Base-by-base conservation (phyloP, 2,888 invertebrate genomes). In the Caenorhabditis becei region DNA sequence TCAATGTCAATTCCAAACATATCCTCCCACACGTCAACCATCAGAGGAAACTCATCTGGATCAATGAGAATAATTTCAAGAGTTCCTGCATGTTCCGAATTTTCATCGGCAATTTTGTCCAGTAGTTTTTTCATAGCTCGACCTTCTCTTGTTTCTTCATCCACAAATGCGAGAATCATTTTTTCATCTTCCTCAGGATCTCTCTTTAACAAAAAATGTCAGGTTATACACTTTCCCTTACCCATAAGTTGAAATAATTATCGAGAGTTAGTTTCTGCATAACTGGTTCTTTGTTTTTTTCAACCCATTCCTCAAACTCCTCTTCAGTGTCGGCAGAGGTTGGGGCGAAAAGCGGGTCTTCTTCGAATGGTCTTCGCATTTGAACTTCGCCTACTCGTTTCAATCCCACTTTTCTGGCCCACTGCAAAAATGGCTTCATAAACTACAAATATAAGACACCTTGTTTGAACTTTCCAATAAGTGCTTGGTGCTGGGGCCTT, bases 1-100 rank as follows among this genome's bases (percentile, higher is more conserved):
- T 91, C 91, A 77, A 91, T 91, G 69, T 91, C 91, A 77, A 91
- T 91, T 62, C 90, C 91, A 83, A 91, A 91, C 91, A 91, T 91
- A 77, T 89, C 90, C 80, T 91, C 91, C 91, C 91, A 91, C 35
- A 90, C 91, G 67, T 91, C 91, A 63, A 91, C 90, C 91, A 91
- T 91, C 62, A 91, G 83, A 58, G 91, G 91, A 84, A 91, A 91
- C 88, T 91, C 91, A 85, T 91, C 91, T 53, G 91, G 91, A 77
- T 91, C 91, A 53, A 91, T 86, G 49, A 91, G 87, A 23, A 91
- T 87, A 71, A 91, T 90, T 80, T 91, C 89, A 23, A 91, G 85
- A 16, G 89, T 90, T 72, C 91, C 91, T 16, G 91, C 91, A 80
- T 91, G 89, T 67, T 91, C 90, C 16, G 85, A 86, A 81, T 91